Conservation (phyloP, 1,140 invertebrate species). For the Apolygus lucorum region DNA sequence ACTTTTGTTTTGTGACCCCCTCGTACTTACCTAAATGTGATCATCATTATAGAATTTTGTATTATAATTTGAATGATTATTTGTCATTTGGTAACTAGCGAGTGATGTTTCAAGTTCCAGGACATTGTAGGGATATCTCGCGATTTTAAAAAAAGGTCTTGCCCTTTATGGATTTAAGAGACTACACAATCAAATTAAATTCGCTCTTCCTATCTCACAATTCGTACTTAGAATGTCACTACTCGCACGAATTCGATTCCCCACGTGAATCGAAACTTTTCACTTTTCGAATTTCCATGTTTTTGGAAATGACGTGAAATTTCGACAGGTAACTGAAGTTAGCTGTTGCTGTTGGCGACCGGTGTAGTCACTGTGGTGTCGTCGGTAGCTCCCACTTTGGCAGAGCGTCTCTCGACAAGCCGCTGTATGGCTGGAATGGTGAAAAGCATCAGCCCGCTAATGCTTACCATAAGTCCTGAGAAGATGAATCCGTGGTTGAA, state of each 20-base stretch:
- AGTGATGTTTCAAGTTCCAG: too few species aligned
- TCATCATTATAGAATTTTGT: too few species aligned
- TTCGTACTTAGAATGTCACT: background rate
- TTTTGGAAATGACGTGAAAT: background rate
- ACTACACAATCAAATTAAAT: background rate
- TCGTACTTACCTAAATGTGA: too few species aligned
- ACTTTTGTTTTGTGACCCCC: too few species aligned
- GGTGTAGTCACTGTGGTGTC: background rate
- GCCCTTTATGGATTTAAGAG: background rate
- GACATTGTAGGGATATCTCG: too few species aligned
- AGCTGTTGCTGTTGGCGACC: background rate
- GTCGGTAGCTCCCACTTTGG: background rate
- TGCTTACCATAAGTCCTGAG: conserved; percentile 68
- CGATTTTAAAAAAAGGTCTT: too few species aligned
- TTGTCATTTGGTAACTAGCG: too few species aligned
- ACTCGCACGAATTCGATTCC: background rate
- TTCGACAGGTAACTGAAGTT: background rate
- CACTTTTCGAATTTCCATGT: background rate
- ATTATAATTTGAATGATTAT: too few species aligned
- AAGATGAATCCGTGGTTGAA: conserved; percentile 78
- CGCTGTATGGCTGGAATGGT: conserved; percentile 69
- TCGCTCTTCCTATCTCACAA: background rate
- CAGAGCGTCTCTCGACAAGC: conserved; percentile 33
- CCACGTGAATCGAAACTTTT: background rate
- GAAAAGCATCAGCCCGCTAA: conserved; percentile 84